phyloP scores from a whole-genome alignment of 1,140 invertebrate species.

The Drosophila kohkoa region DNA sequence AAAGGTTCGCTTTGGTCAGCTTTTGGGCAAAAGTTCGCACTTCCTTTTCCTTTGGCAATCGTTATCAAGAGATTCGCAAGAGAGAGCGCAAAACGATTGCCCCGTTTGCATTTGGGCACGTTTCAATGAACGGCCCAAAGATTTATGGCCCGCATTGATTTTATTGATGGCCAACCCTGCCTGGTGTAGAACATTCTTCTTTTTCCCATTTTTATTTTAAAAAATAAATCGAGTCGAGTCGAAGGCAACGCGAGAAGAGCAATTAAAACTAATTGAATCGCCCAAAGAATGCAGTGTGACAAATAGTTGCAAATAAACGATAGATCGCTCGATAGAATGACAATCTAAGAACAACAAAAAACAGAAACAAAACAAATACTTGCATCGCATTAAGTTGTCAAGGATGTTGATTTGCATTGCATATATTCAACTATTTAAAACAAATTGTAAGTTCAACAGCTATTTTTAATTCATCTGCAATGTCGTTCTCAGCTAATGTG shows the following conservation, averaged over 20 bases:
- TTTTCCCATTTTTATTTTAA: constrained; percentile 39
- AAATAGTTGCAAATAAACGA: constrained; percentile 41
- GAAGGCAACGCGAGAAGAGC: constrained; percentile 50
- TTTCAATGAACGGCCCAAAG: constrained; percentile 72
- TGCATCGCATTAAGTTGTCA: not conserved
- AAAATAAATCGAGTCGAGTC: constrained; percentile 56
- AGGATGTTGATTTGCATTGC: not conserved
- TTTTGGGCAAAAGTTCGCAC: constrained; percentile 50
- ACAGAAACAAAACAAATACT: not conserved
- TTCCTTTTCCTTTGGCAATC: constrained; percentile 41
- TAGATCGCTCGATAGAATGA: constrained; percentile 6
- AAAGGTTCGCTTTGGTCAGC: constrained; percentile 55
- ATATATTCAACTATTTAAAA: not conserved
- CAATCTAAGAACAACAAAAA: not conserved
- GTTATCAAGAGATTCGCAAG: constrained; percentile 57
- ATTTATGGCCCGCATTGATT: constrained; percentile 79
- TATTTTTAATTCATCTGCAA: not conserved
- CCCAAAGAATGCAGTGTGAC: constrained; percentile 42
- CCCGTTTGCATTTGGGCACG: constrained; percentile 62
- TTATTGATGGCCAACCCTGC: constrained; percentile 65
- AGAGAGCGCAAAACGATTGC: constrained; percentile 20
- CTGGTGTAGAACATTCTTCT: constrained; percentile 6
- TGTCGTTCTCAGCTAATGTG: too few relatives aligned
- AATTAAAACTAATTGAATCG: constrained; percentile 81
- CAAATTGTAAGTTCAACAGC: not conserved